Evolutionary conservation across 1,140 invertebrate genomes (phyloP), one percentile per base, ranked within the genome.

Genomic region (Penaeus indicus): DNA sequence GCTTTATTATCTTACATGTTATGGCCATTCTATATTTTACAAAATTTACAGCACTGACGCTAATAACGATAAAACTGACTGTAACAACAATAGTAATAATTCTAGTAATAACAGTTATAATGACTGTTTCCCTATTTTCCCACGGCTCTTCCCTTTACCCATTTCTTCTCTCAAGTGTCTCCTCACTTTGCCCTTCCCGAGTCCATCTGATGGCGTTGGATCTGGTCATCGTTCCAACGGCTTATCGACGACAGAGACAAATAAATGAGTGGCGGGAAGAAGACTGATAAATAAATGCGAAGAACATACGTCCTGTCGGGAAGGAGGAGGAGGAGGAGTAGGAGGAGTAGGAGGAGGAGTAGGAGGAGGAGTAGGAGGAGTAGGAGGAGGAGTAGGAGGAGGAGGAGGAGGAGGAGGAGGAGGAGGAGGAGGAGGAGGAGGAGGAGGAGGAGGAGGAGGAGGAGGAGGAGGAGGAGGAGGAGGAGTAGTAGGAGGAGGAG

Each of bases 241-340:
- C 85, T 87, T 87, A 87, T 87, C 85, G 75, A 64, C 47, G 85
- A 87, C 85, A 87, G 54, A 72, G 78, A 87, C 85, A 87, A 87
- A 87, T 87, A 87, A 87, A 87, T 87, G 81, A 67, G 64, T 80
- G 85, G 85, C 77, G 61, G 81, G 85, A 54, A 63, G 78, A 67
- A 19, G 85, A 67, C 85, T 81, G 85, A 87, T 87, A 87, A 87
- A 87, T 81, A 87, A 87, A 87, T 87, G 85, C 38, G 64, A 42
- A 63, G 85, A 87, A 87, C 85, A 87, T 62, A 78, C 32, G 13
- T 54, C 47, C 42, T 47, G 78, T 60, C 38, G 2, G 61, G 42
- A 7, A 83, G 80, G 16, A 83, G 80, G 80, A 64, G 79, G 42
- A 60, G 47, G 78, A 80, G n/a, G 22, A 25, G 0, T 22, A n/a